Conservation (phyloP, 2,888 invertebrate genomes). For the Dasypolia templi region DNA sequence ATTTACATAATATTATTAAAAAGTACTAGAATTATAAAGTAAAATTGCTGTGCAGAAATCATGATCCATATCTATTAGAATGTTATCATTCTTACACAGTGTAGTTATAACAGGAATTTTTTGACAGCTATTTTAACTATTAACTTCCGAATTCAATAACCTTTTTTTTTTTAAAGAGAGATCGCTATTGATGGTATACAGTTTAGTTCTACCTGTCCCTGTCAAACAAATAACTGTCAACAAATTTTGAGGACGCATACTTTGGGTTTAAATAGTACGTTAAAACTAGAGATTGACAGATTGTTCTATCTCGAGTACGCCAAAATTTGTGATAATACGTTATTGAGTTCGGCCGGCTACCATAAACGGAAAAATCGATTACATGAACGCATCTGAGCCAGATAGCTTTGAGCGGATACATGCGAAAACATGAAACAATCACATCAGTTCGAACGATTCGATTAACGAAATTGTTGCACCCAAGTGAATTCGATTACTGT, state of each 20-base stretch:
- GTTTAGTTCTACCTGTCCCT: too few species aligned
- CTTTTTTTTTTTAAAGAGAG: too few species aligned
- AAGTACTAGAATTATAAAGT: constrained; percentile 84
- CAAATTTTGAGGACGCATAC: too few species aligned
- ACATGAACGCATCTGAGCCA: background rate
- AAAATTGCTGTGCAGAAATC: constrained; percentile 71
- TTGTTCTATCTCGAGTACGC: too few species aligned
- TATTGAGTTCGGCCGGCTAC: too few species aligned
- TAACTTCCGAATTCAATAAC: too few species aligned
- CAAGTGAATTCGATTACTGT: background rate
- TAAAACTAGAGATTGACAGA: too few species aligned
- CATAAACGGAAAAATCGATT: background rate
- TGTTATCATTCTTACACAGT: constrained; percentile 31
- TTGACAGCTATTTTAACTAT: constrained; percentile 22
- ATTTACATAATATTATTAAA: constrained; percentile 82
- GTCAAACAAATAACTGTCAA: too few species aligned
- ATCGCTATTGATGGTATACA: too few species aligned
- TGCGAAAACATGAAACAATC: background rate
- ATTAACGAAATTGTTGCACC: background rate
- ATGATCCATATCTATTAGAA: constrained; percentile 33
- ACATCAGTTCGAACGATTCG: background rate
- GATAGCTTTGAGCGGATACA: background rate
- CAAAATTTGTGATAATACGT: too few species aligned
- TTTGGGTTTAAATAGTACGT: too few species aligned
- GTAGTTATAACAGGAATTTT: constrained; percentile 31